Conservation (phyloP, 1,140 invertebrate species). For the Scaptodrosophila lebanonensis region DNA sequence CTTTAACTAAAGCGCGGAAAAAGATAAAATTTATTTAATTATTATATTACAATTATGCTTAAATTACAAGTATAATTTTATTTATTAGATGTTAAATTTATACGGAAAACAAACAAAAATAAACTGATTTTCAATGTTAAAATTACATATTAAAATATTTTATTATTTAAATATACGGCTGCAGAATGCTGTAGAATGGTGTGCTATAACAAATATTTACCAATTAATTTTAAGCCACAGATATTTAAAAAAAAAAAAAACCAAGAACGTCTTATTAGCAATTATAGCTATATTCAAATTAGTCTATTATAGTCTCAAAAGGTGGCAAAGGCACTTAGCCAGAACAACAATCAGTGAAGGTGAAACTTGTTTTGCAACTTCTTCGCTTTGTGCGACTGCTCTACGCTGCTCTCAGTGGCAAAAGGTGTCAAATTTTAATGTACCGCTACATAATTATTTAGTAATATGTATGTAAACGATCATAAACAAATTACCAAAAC, state of each 20-base stretch:
- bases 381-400: conserved; percentile 28
- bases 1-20: conserved; percentile 53
- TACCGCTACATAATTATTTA: conserved; percentile 57
- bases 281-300: conserved; percentile 8
- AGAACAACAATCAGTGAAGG: conserved; percentile 20
- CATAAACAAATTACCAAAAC: conserved; percentile 39
- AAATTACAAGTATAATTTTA: conserved; percentile 72
- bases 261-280: conserved; percentile 12
- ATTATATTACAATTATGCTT: conserved; percentile 64
- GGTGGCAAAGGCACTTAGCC: too few species aligned
- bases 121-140: conserved; percentile 74
- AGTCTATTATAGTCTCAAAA: conserved; percentile 27
- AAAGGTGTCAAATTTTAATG: conserved; percentile 66
- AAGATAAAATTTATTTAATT: conserved; percentile 55
- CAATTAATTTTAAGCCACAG: conserved; percentile 41
- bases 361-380: conserved; percentile 31
- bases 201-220: conserved; percentile 20
- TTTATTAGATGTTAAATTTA: conserved; percentile 74
- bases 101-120: conserved; percentile 65
- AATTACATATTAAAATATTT: conserved; percentile 59
- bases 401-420: conserved; percentile 27
- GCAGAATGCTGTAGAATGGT: conserved; percentile 28
- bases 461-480: conserved; percentile 28
- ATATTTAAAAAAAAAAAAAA: conserved; percentile 13
- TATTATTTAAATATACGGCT: conserved; percentile 62